phyloP scores from a whole-genome alignment of 2,888 invertebrate genomes.

The Morinoia aosen region DNA sequence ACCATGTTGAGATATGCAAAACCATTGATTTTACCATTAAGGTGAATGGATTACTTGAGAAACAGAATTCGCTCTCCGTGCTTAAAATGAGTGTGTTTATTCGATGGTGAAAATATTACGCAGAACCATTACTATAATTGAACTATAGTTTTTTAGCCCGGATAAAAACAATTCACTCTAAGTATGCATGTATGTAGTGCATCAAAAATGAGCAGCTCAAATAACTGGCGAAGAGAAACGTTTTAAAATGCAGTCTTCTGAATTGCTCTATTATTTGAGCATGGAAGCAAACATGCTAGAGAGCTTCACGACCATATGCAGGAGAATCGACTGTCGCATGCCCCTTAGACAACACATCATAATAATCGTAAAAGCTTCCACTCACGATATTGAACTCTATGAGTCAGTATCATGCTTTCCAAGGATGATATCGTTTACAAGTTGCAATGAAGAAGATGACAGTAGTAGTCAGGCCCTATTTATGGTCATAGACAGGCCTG shows the following conservation, averaged over 20 bases:
- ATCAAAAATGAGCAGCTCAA: background rate
- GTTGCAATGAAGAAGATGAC: background rate
- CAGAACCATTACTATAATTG: background rate
- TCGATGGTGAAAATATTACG: background rate
- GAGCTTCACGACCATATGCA: background rate
- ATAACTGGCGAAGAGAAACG: background rate
- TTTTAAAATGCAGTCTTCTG: background rate
- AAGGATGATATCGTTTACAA: background rate
- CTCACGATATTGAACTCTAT: background rate
- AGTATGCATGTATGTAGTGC: background rate
- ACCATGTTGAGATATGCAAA: too few relatives aligned
- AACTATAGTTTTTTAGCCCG: background rate
- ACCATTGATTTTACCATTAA: too few relatives aligned
- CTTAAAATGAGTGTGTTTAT: background rate
- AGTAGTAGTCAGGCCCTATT: background rate
- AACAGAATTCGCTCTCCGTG: background rate
- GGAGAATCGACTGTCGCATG: background rate
- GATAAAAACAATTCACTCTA: background rate
- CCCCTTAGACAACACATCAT: background rate
- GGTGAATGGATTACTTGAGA: background rate
- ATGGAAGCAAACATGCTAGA: background rate
- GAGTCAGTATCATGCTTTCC: background rate
- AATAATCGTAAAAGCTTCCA: slow-evolving; percentile 9
- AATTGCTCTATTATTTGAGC: background rate
- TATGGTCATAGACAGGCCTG: background rate